Percentiles rank a stretch among this genome's conserved stretches.
Conservation (phyloP, 2,797 vertebrate species). For the Lithobates pipiens region DNA sequence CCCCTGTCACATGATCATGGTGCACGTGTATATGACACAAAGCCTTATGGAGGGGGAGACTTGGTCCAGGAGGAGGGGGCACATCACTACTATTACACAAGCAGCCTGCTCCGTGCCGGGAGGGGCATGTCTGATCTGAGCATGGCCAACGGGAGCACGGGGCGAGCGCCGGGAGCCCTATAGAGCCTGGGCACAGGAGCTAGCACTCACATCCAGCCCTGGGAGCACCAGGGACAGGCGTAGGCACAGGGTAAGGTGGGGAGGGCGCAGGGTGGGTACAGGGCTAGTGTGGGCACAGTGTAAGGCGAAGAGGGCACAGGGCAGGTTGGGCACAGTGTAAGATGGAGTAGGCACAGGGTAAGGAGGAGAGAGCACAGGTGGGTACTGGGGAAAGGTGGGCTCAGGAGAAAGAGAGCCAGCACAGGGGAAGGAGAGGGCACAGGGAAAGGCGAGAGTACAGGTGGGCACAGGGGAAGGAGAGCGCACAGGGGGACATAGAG, state of each 20-base stretch:
- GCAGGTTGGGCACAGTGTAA: too few relatives aligned
- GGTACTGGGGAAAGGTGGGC: too few relatives aligned
- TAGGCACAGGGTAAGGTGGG: neutral
- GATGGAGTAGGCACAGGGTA: too few relatives aligned
- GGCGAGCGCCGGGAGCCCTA: neutral
- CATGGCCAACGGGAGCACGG: neutral
- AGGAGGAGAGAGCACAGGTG: too few relatives aligned
- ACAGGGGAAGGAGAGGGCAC: too few relatives aligned
- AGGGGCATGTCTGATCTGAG: neutral
- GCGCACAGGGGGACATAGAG: too few relatives aligned
- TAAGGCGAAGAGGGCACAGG: too few relatives aligned
- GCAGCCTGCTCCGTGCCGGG: neutral
- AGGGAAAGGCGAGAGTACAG: too few relatives aligned
- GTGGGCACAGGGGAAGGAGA: too few relatives aligned
- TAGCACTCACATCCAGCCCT: neutral
- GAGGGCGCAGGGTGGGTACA: too few relatives aligned
- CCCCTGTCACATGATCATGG: slow-evolving; percentile 57
- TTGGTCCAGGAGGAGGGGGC: slow-evolving; percentile 42
- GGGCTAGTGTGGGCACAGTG: too few relatives aligned
- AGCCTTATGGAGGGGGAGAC: slow-evolving; percentile 60
- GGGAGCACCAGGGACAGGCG: slow-evolving; percentile 5
- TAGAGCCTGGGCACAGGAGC: neutral
- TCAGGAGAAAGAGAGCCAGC: too few relatives aligned
- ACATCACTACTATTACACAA: slow-evolving; percentile 11
- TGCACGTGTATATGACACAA: slow-evolving; percentile 63